A percentile compares a stretch with the other conserved stretches of the same genome.
Conservation (phyloP, 2,888 invertebrate genomes). For the Cataglyphis altisquamis region DNA sequence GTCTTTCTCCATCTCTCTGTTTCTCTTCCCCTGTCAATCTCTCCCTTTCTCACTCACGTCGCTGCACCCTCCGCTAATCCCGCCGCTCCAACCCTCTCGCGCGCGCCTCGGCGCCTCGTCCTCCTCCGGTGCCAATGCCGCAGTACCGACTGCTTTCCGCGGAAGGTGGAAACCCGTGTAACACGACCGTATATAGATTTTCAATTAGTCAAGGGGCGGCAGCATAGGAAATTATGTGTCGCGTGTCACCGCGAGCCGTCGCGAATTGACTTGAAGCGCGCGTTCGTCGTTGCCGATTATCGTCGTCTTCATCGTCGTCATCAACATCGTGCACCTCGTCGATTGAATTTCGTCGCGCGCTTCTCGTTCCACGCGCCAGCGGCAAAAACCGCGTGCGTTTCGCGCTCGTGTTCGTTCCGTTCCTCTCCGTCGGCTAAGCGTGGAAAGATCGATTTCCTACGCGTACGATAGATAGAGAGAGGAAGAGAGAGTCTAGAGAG, state of each 20-base stretch:
- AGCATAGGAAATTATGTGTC: conserved; percentile 69
- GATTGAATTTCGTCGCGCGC: background rate
- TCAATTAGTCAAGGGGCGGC: conserved; percentile 72
- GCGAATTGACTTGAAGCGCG: conserved; percentile 48
- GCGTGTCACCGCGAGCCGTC: conserved; percentile 56
- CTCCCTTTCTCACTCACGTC: conserved; percentile 11
- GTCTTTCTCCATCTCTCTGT: background rate
- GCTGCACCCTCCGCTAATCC: background rate
- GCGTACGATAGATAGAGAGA: conserved; percentile 4
- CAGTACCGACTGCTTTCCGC: conserved; percentile 80
- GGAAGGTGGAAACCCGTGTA: conserved; percentile 74
- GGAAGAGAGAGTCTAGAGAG: background rate
- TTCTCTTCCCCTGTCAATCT: background rate
- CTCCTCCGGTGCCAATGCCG: conserved; percentile 74
- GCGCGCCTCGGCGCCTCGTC: conserved; percentile 61
- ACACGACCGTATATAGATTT: conserved; percentile 72
- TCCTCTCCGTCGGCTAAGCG: background rate
- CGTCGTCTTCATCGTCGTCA: background rate
- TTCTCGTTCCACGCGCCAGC: conserved; percentile 15
- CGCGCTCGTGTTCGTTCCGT: conserved; percentile 20
- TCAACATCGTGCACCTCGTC: background rate
- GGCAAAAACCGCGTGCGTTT: conserved; percentile 44
- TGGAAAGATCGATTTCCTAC: conserved; percentile 27
- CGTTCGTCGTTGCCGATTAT: conserved; percentile 2
- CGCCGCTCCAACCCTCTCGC: conserved; percentile 39